A percentile compares a stretch with the other conserved stretches of the same genome.
Conservation (phyloP, 2,113 vertebrate genomes). For the Orientallactaga bullata region DNA sequence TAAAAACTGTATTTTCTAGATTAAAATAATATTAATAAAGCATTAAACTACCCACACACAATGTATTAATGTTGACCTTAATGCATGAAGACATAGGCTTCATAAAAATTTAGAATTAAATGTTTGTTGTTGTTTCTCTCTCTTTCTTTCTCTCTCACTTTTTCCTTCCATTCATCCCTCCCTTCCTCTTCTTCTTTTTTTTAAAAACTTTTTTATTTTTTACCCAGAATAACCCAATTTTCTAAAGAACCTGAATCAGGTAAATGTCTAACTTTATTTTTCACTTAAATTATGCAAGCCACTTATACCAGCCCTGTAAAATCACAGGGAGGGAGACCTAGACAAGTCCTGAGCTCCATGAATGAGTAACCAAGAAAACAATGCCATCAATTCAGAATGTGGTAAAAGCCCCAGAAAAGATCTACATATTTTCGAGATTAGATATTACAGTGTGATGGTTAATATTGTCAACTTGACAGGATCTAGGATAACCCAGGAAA, state of each 20-base stretch:
- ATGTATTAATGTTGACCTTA: background rate
- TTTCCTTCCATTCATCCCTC: background rate
- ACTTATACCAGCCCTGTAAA: background rate
- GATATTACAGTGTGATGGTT: background rate
- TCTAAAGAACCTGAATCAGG: background rate
- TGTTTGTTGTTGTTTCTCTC: background rate
- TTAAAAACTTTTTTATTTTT: background rate
- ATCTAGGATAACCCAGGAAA: too few relatives aligned
- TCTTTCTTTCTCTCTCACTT: too few relatives aligned
- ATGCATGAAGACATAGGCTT: background rate
- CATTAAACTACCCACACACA: background rate
- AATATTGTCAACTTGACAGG: too few relatives aligned
- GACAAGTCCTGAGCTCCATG: background rate
- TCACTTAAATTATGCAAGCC: background rate
- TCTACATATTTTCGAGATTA: background rate
- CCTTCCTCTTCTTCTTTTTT: background rate
- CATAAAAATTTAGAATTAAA: conserved; percentile 6
- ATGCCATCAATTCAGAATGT: background rate
- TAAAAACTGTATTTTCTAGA: conserved; percentile 4
- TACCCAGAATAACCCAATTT: background rate
- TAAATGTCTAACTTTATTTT: background rate
- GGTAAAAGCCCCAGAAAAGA: background rate
- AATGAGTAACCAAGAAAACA: background rate
- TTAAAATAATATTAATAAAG: conserved; percentile 46
- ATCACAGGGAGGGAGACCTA: background rate